Base-by-base conservation (phyloP, 2,113 vertebrate species). In the Pygoscelis antarcticus region DNA sequence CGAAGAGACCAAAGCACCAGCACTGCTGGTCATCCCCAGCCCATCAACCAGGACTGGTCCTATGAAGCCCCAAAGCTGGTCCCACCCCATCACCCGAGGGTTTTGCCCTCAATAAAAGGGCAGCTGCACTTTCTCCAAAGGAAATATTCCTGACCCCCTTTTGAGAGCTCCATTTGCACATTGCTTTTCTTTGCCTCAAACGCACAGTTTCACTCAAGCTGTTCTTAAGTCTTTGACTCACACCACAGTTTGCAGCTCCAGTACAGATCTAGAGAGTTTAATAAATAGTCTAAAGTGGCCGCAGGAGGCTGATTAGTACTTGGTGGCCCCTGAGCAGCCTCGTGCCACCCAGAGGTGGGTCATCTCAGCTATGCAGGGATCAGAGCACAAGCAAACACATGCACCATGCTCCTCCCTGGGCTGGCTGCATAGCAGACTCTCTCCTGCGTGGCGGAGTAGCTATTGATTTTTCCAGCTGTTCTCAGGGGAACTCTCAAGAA, bases 371-470 rank as follows among this genome's bases (percentile, higher is more conserved):
- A 2, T 2, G 2, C 40, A 0, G 3, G 42, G 64, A 60, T 62
- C 13, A 12, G n/a, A 47, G 60, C 60, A 23, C 40, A 16, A 40
- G 38, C 22, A 78, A 29, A 7, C 14, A 65, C 61, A 10, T 0
- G 0, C 52, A 16, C 29, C 4, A 2, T 3, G 2, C 29, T 3
- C 2, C 81, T 61, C 30, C 75, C 42, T 2, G 23, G 49, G n/a
- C 72, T 71, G 84, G 8, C 87, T 46, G 38, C 42, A 30, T 2
- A 22, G 68, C 65, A 9, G 29, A 49, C 46, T 34, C 78, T 18
- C 71, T 46, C 36, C 75, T 16, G 4, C 2, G 1, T 36, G 27
- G 10, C 8, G 3, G 2, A 51, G 78, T 42, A 65, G 13, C 46
- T 26, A 58, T 55, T 77, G 84, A 97, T 93, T 80, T 85, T 40